Evolutionary conservation across 1,140 invertebrate species (phyloP), one percentile per base, ranked within the genome.

Genomic region (Ostrea edulis): DNA sequence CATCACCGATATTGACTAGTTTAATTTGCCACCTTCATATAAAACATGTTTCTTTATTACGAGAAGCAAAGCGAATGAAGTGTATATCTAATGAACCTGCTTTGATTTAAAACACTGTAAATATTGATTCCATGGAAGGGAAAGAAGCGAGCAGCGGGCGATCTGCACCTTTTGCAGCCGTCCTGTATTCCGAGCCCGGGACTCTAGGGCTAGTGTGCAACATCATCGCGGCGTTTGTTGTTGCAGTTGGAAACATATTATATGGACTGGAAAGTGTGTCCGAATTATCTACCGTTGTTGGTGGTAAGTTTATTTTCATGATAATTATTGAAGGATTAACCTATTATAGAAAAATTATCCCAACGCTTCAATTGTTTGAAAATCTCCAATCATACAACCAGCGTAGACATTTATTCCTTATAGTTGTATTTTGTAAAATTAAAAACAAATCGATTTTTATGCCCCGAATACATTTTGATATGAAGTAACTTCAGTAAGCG

Each of bases 101-200:
- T 62, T 62, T 20, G n/a, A 62, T 20, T 20, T 62, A 20, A 3
- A 20, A 14, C 55, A 62, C 55, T 20, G 35, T 44, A 44, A 44
- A 1, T 20, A 62, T 20, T 20, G 20, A 20, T 20, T 35, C 8
- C 8, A 85, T 85, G 83, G 54, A 85, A 12, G 22, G 35, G 9
- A 83, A 71, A 54, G 29, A 58, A 54, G 71, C 88, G 88, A 71
- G 51, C 68, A 89, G 88, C 44, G 88, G 88, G 0, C 65, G 89
- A 5, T 85, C 89, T 0, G 88, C 90, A 62, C 89, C 90, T 8
- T 92, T 92, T 82, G 92, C 92, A 12, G 89, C 91, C 52, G 90
- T 92, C 81, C 82, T 93, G 51, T 93, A 93, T 84, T 90, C 91
- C 2, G 92, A 93, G 85, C 92, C 92, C 22, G 92, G 92, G 14